These are phyloP conservation scores for Orchesella cincta DNA, from an alignment of 1,140 invertebrate genomes.

Conservation along the genomic window DNA sequence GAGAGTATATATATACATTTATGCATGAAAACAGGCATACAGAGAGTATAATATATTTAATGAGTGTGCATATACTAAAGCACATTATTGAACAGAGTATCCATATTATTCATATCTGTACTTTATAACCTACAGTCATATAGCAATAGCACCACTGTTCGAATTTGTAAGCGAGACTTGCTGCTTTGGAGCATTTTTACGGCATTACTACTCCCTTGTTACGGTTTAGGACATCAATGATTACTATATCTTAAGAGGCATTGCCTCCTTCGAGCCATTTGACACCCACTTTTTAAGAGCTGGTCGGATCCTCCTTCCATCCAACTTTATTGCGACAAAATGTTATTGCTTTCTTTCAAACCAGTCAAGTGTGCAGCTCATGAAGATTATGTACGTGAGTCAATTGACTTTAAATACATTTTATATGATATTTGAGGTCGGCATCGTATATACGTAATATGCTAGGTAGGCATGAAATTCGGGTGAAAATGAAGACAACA, in stretches of 20 bases:
- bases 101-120: too few relatives aligned
- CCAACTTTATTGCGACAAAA: constrained; percentile 13
- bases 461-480: too few relatives aligned
- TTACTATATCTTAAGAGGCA: background rate
- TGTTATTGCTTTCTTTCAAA: constrained; percentile 11
- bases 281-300: constrained; percentile 10
- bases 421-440: too few relatives aligned
- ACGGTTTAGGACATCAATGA: constrained; percentile 2
- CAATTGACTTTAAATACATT: background rate
- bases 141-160: too few relatives aligned
- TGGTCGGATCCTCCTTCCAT: constrained; percentile 15
- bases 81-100: too few relatives aligned
- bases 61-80: too few relatives aligned
- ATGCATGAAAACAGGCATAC: background rate
- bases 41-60: background rate
- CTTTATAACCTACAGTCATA: too few relatives aligned
- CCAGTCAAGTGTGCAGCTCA: background rate
- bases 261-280: constrained; percentile 13
- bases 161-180: too few relatives aligned
- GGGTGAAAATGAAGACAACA: too few relatives aligned
- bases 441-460: too few relatives aligned
- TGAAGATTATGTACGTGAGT: background rate
- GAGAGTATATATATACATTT: background rate
- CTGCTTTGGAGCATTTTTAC: background rate
- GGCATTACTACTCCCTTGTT: constrained; percentile 16